Base-by-base conservation (phyloP, 2,797 vertebrate genomes). In the Acropternis orthonyx region DNA sequence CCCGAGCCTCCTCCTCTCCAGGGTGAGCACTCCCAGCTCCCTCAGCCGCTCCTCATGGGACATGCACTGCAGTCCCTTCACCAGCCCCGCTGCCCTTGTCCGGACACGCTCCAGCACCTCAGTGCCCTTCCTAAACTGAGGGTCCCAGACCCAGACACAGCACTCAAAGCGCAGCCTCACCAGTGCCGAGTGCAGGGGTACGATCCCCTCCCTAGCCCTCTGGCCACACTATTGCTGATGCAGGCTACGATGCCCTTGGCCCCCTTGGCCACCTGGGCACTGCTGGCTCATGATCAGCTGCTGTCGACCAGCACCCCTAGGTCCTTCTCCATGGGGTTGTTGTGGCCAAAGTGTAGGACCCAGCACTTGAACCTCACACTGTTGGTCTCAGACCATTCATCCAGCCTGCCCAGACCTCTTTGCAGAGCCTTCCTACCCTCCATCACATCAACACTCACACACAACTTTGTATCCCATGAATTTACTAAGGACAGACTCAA, bases 141-240 rank as follows among this genome's bases (percentile, higher is more conserved):
- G 19, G 20, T 3, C 49, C 16, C 16, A 8, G 49, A 43, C 4
- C 14, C 21, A n/a, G 16, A 22, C 36, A 4, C 28, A 4, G 78
- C 43, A 9, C n/a, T n/a, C 8, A 7, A 63, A 9, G 36, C 3
- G 7, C 22, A 12, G 32, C 36, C 63, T 18, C 22, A 37, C 10
- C 48, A 21, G 22, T 12, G 27, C 36, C 0, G 1, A 13, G 9
- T 7, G 5, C 32, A 12, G 23, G 16, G n/a, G 22, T 1, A 2
- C 12, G 49, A 6, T 15, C 43, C 7, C 49, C n/a, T 58, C 41
- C 18, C 24, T 0, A 0, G 7, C 13, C 24, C 24, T 2, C 43
- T 23, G 11, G 2, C 4, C 41, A 12, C 23, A 2, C 34, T 24
- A 0, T 17, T 7, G 4, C 12, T 24, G 19, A 32, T 3, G 3